Evolutionary conservation across 2,888 invertebrate species (phyloP).

Genomic region (Megalurothrips usitatus): DNA sequence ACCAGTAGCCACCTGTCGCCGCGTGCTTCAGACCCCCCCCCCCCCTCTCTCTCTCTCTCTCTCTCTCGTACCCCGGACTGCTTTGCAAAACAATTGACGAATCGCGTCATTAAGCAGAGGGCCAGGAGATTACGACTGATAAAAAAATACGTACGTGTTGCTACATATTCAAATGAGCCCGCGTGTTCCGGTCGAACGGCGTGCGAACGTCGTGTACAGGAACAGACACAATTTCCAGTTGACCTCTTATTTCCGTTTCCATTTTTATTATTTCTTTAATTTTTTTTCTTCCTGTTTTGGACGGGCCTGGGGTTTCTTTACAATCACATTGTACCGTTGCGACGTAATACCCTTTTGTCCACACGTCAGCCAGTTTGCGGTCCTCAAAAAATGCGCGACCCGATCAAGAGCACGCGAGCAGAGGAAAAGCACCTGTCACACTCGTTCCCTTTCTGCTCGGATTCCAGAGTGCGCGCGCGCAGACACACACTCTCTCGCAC

Average conservation of each 20-base stretch:
- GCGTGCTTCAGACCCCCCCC: too few relatives aligned
- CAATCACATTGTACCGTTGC: too few relatives aligned
- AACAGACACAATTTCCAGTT: neutral
- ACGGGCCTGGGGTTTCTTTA: neutral
- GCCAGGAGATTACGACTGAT: neutral
- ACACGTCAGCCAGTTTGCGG: too few relatives aligned
- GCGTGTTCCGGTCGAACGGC: neutral
- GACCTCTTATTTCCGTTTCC: neutral
- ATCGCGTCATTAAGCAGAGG: neutral
- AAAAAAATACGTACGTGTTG: neutral
- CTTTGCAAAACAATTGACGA: slow-evolving; percentile 20
- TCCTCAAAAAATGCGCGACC: too few relatives aligned
- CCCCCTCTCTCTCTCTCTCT: too few relatives aligned
- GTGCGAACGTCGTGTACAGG: neutral
- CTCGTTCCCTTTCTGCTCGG: neutral
- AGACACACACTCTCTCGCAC: too few relatives aligned
- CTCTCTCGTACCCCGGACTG: neutral
- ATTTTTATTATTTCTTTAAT: neutral
- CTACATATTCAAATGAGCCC: neutral
- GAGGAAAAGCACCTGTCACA: neutral
- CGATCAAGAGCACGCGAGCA: neutral
- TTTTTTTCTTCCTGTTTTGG: neutral
- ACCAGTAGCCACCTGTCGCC: slow-evolving; percentile 5
- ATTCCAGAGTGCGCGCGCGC: neutral
- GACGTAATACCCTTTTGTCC: too few relatives aligned